Conservation (phyloP, 2,888 invertebrate species). For the Volucella inanis region DNA sequence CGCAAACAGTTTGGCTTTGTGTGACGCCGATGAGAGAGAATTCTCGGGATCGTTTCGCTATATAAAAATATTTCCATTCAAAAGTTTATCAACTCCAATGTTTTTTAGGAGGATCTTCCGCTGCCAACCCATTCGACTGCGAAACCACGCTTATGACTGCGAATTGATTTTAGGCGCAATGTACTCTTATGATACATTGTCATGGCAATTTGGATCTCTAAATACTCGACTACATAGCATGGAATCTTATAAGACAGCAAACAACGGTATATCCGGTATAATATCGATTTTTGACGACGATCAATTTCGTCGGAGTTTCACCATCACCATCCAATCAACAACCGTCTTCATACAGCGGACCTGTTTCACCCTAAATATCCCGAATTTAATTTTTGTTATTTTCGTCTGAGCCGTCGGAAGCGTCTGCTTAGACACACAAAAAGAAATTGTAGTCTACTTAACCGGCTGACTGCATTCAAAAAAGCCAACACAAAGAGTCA, state of each 20-base stretch:
- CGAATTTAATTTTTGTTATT: constrained; percentile 53
- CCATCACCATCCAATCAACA: constrained; percentile 37
- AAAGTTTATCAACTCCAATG: constrained; percentile 78
- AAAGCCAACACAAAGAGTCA: constrained; percentile 23
- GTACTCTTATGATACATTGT: too few species aligned
- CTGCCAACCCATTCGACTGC: constrained; percentile 77
- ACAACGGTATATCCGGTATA: constrained; percentile 53
- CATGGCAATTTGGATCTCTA: constrained; percentile 78
- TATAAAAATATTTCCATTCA: constrained; percentile 78
- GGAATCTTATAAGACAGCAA: constrained; percentile 78
- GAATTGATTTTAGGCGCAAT: constrained; percentile 79
- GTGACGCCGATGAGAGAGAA: constrained; percentile 80
- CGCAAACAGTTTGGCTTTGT: constrained; percentile 82
- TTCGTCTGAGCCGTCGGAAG: constrained; percentile 19
- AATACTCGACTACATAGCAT: constrained; percentile 79
- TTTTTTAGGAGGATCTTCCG: constrained; percentile 77
- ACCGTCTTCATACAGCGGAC: constrained; percentile 32
- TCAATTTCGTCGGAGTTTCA: constrained; percentile 69
- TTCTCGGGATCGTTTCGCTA: constrained; percentile 77
- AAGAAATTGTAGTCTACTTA: constrained; percentile 10
- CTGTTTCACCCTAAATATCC: constrained; percentile 45
- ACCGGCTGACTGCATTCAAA: neutral
- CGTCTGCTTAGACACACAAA: constrained; percentile 27
- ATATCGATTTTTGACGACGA: constrained; percentile 73
- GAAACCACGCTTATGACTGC: constrained; percentile 78